phyloP scores from a whole-genome alignment of 2,888 invertebrate species.

The Eupithecia subumbrata region DNA sequence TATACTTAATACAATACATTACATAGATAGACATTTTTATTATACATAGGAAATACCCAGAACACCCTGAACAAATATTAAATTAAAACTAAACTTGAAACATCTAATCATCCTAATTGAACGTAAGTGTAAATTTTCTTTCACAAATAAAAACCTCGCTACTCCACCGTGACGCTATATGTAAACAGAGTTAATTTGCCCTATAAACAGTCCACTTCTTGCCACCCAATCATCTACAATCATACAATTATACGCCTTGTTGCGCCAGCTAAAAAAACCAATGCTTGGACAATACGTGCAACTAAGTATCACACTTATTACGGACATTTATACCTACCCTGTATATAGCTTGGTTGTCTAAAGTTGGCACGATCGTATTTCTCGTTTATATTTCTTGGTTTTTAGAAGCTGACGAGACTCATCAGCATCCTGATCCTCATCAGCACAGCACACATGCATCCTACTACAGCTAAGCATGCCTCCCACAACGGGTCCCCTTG shows the following conservation, averaged over 20 bases:
- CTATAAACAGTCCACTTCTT: constrained; percentile 50
- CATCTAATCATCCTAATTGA: too few relatives aligned
- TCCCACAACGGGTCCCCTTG: too few relatives aligned
- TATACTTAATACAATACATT: too few relatives aligned
- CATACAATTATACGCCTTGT: constrained; percentile 69
- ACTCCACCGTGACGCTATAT: constrained; percentile 24
- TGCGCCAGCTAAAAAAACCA: constrained; percentile 57
- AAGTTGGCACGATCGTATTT: neutral
- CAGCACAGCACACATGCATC: too few relatives aligned
- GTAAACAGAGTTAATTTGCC: constrained; percentile 35
- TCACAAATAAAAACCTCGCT: neutral
- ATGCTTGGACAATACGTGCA: constrained; percentile 25
- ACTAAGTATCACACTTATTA: constrained; percentile 4
- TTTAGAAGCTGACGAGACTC: too few relatives aligned
- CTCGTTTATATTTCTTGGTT: neutral
- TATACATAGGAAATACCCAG: too few relatives aligned
- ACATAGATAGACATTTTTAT: too few relatives aligned
- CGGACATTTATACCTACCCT: neutral
- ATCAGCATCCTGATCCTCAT: too few relatives aligned
- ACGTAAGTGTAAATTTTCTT: neutral
- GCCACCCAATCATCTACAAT: constrained; percentile 62
- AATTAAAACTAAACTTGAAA: too few relatives aligned
- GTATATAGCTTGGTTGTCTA: neutral
- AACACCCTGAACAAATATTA: too few relatives aligned
- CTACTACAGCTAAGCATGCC: too few relatives aligned